Evolutionary conservation across 2,113 vertebrate genomes (phyloP).

Genomic region (Spea bombifrons): DNA sequence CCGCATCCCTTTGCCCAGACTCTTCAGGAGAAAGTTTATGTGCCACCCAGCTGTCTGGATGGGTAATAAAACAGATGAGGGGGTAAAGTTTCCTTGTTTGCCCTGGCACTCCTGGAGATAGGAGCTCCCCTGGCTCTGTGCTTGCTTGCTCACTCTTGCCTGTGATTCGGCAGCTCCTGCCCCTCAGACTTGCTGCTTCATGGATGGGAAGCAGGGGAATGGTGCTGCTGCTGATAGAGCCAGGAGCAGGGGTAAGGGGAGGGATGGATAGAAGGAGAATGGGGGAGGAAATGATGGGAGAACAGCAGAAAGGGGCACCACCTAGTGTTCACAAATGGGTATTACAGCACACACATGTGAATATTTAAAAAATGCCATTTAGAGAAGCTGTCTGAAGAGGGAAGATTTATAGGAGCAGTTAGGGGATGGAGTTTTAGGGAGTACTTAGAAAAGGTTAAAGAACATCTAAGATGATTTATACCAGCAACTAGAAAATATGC

Average conservation of each 20-base stretch:
- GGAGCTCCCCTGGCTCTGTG: background rate
- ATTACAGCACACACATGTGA: background rate
- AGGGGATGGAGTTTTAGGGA: background rate
- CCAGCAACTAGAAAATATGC: no score
- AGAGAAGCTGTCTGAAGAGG: background rate
- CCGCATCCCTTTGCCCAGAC: background rate
- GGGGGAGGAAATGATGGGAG: background rate
- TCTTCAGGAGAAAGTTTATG: slow-evolving; percentile 39
- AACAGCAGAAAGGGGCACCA: background rate
- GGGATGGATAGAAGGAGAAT: slow-evolving; percentile 17
- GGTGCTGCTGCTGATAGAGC: slow-evolving; percentile 18
- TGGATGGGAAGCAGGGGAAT: slow-evolving; percentile 42
- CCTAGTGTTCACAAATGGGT: slow-evolving; percentile 1
- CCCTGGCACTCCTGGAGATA: background rate
- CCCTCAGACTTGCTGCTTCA: slow-evolving; percentile 10
- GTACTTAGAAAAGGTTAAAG: background rate
- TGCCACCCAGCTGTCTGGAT: slow-evolving; percentile 1
- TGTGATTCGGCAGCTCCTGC: slow-evolving; percentile 18
- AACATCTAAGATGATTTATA: background rate
- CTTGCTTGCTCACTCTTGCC: background rate
- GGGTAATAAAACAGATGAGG: slow-evolving; percentile 2
- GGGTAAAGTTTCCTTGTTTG: slow-evolving; percentile 20
- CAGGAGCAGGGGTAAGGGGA: slow-evolving; percentile 14
- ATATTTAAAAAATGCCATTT: background rate
- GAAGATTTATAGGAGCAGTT: background rate